phyloP scores from a whole-genome alignment of 2,888 invertebrate genomes.

The Euplagia quadripunctaria region DNA sequence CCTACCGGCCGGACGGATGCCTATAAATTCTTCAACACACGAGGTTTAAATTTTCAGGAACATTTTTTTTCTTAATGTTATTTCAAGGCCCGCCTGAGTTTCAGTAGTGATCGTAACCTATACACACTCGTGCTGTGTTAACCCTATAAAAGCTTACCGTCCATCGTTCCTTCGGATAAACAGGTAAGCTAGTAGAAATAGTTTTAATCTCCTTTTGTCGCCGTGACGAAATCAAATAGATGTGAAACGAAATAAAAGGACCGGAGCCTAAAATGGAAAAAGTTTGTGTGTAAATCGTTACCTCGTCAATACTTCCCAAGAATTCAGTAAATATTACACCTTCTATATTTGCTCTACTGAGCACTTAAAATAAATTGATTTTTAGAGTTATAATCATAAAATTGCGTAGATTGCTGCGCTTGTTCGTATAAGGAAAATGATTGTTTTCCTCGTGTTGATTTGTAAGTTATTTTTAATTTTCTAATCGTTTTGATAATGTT shows the following conservation, averaged over 20 bases:
- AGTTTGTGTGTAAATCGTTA: no score
- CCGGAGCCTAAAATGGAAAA: no score
- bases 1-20: background rate
- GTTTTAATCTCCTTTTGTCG: no score
- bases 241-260: no score
- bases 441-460: slow-evolving; percentile 8
- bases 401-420: background rate
- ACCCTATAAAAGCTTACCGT: no score
- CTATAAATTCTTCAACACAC: background rate
- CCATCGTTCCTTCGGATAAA: no score
- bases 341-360: slow-evolving; percentile 1
- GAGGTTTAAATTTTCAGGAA: background rate
- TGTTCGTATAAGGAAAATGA: slow-evolving; percentile 10
- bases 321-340: background rate
- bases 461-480: slow-evolving; percentile 10
- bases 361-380: slow-evolving; percentile 22
- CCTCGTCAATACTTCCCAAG: background rate
- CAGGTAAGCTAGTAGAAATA: no score
- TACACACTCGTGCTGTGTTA: no score
- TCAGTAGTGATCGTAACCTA: no score
- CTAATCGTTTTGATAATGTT: background rate
- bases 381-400: slow-evolving; percentile 16
- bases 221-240: no score
- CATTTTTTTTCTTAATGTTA: no score
- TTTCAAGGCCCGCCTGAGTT: no score